Conservation (phyloP, 2,797 vertebrate species). For the Artibeus lituratus region DNA sequence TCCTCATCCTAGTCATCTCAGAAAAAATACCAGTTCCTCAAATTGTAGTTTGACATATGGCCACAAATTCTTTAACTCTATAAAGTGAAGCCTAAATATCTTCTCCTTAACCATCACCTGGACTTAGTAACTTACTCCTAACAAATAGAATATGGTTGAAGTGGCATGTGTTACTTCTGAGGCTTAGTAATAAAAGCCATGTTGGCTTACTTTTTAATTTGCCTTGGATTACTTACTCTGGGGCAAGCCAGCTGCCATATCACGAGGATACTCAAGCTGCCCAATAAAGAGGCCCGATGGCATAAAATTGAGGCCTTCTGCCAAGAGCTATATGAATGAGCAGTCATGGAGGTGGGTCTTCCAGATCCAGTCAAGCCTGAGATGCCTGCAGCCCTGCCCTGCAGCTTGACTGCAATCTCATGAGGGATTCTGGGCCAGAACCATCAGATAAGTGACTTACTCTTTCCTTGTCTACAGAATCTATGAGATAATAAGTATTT, state of each 20-base stretch:
- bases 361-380: background rate
- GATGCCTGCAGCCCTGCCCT: background rate
- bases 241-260: background rate
- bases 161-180: background rate
- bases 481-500: background rate
- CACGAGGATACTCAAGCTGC: background rate
- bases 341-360: background rate
- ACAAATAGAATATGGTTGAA: background rate
- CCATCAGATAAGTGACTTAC: background rate
- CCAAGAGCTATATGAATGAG: background rate
- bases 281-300: background rate
- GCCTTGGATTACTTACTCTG: background rate
- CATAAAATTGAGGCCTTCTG: background rate
- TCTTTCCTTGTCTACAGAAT: background rate
- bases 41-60: background rate
- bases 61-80: background rate
- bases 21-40: background rate
- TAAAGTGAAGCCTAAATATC: background rate
- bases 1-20: background rate
- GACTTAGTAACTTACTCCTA: background rate
- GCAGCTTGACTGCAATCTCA: background rate
- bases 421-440: background rate
- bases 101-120: background rate
- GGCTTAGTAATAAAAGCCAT: background rate
- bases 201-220: background rate